These are phyloP conservation scores for Lasioglossum zephyrum DNA, from an alignment of 2,888 invertebrate genomes.

Conservation along the genomic window DNA sequence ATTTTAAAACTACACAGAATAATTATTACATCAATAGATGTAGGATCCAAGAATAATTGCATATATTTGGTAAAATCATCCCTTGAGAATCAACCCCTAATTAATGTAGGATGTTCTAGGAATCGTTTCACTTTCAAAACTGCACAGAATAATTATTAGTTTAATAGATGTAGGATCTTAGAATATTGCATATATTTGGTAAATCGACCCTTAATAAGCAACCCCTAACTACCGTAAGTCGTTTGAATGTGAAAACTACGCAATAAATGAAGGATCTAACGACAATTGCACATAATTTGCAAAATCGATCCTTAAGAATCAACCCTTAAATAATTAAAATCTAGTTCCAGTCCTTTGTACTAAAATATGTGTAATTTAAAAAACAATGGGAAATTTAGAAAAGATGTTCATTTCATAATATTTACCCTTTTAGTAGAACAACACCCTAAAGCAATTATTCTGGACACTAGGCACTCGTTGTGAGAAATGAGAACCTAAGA, in stretches of 20 bases:
- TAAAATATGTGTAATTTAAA: background rate
- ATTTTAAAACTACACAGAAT: too few relatives aligned
- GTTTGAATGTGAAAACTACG: background rate
- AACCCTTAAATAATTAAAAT: too few relatives aligned
- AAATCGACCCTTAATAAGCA: background rate
- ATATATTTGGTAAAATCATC: too few relatives aligned
- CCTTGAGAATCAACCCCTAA: too few relatives aligned
- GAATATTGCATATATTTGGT: background rate
- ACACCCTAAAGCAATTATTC: background rate
- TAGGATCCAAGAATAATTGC: too few relatives aligned
- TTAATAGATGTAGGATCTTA: background rate
- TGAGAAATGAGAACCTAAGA: background rate
- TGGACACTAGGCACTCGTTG: background rate
- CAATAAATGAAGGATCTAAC: background rate
- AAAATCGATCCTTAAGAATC: background rate
- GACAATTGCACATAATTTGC: fast-evolving
- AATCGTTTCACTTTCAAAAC: background rate
- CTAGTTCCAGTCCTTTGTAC: too few relatives aligned
- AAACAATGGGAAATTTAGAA: background rate
- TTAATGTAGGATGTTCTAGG: background rate
- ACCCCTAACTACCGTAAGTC: background rate
- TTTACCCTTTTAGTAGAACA: background rate
- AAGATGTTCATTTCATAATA: background rate
- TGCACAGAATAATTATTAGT: background rate
- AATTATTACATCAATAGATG: too few relatives aligned